These are phyloP conservation scores for Oncorhynchus keta DNA, from an alignment of 2,113 vertebrate species.

Conservation along the genomic window DNA sequence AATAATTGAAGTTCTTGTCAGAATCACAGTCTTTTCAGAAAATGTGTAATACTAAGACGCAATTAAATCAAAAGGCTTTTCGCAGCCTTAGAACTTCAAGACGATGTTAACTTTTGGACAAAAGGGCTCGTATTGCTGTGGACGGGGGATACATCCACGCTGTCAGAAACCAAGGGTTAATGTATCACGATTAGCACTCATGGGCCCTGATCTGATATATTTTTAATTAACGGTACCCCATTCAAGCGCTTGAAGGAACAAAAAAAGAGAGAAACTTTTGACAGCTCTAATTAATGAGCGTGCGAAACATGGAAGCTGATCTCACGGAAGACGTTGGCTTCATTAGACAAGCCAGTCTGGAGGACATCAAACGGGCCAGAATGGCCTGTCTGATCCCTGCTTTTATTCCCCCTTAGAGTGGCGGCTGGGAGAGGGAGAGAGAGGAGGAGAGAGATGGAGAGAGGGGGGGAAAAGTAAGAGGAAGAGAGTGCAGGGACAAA, in stretches of 20 bases:
- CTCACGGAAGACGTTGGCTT: constrained; percentile 63
- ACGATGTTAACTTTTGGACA: constrained; percentile 67
- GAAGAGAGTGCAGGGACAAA: constrained; percentile 32
- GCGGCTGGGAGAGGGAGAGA: constrained; percentile 1
- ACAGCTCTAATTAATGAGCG: constrained; percentile 82
- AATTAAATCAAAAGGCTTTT: constrained; percentile 69
- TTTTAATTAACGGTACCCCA: constrained; percentile 83
- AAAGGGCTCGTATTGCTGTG: constrained; percentile 63
- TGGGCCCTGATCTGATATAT: constrained; percentile 81
- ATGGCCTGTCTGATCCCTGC: constrained; percentile 49
- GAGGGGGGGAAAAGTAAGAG: neutral
- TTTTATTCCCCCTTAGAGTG: constrained; percentile 48
- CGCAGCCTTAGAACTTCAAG: constrained; percentile 69
- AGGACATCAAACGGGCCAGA: constrained; percentile 71
- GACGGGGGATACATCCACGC: constrained; percentile 45
- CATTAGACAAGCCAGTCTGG: constrained; percentile 74
- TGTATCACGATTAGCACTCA: constrained; percentile 64
- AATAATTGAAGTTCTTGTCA: constrained; percentile 72
- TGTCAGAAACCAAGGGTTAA: constrained; percentile 66
- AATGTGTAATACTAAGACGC: constrained; percentile 59
- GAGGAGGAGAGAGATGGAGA: neutral
- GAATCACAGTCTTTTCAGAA: constrained; percentile 54
- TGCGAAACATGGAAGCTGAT: constrained; percentile 55
- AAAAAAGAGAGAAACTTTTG: constrained; percentile 75
- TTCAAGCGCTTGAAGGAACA: constrained; percentile 78